A percentile compares a stretch with the other conserved stretches of the same genome.
These are phyloP conservation scores for Diplogasteroides magnus DNA, from an alignment of 1,140 invertebrate genomes.

Conservation along the genomic window DNA sequence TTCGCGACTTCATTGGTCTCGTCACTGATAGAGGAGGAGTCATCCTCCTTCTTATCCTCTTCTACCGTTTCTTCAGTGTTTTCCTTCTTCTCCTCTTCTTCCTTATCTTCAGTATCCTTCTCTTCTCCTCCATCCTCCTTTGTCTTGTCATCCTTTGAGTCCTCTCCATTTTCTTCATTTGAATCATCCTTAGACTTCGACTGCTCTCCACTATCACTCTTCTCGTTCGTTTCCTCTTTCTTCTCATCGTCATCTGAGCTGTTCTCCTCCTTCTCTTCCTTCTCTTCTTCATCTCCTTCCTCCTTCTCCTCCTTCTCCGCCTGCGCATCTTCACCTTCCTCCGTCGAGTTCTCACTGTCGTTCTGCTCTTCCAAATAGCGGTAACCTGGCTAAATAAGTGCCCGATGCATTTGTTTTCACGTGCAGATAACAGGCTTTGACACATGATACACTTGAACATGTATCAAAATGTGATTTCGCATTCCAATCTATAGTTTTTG, in stretches of 20 bases:
- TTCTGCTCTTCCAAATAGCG: not conserved
- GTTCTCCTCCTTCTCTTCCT: not conserved
- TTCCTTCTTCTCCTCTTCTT: slow-evolving; percentile 13
- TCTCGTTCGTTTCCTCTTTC: not conserved
- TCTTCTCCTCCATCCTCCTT: not conserved
- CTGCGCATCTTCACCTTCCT: not conserved
- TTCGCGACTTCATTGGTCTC: not conserved
- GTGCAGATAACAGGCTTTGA: too few species aligned
- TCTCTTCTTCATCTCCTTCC: not conserved
- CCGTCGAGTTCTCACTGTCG: not conserved
- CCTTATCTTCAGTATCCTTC: slow-evolving; percentile 2
- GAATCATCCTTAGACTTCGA: not conserved
- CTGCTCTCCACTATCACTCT: not conserved
- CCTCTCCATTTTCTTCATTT: not conserved
- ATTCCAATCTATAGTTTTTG: too few species aligned
- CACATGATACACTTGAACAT: too few species aligned
- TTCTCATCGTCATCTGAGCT: slow-evolving; percentile 2
- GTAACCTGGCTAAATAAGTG: too few species aligned
- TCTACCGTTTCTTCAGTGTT: not conserved
- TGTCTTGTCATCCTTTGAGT: not conserved
- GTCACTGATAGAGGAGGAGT: too few species aligned
- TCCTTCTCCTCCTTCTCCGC: not conserved
- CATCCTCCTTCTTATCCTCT: slow-evolving; percentile 4
- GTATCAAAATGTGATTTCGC: too few species aligned
- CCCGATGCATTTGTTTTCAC: too few species aligned